Evolutionary conservation across 2,113 vertebrate genomes (phyloP), one percentile per base, ranked within the genome.

Genomic region (Sarotherodon lohbergeri): DNA sequence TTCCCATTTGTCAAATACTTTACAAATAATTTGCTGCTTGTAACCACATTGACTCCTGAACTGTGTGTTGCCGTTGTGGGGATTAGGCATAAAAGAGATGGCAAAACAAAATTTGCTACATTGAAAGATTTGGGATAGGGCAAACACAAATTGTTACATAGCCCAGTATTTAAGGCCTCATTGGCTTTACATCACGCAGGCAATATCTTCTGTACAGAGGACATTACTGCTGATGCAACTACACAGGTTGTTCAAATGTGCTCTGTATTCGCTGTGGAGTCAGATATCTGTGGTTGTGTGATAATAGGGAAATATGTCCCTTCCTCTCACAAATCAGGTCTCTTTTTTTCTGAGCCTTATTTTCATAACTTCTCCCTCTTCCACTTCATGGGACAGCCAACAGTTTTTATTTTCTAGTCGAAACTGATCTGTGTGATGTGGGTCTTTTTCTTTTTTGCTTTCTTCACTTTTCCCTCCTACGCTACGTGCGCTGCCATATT

Each of bases 401-500:
- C 76, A 88, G 83, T 83, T 89, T 87, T 79, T 85, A 80, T 86
- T 89, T 52, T 29, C 22, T 68, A 32, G 17, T 81, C 36, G 34
- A 32, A 86, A 27, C 55, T 55, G 17, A 79, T 85, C 27, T 68
- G 5, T 29, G 61, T 7, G 9, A 80, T 86, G 54, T 78, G 43
- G 11, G n/a, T 6, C 6, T 56, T 92, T 88, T 85, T 27, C 22
- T 81, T 84, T 43, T 80, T 48, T 29, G 46, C 39, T 54, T 10
- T 32, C 12, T 68, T 39, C 46, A 36, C 14, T 7, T 39, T 81
- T 59, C 27, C 13, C 29, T 73, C 76, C 22, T 84, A 22, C 10
- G 59, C 36, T 52, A 19, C 36, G 59, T n/a, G 11, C 16, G 7
- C 61, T 22, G 34, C 24, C 22, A 39, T 63, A 5, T 56, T 89